Conservation (phyloP, 2,888 invertebrate species). For the Amblyjoppa proteus region DNA sequence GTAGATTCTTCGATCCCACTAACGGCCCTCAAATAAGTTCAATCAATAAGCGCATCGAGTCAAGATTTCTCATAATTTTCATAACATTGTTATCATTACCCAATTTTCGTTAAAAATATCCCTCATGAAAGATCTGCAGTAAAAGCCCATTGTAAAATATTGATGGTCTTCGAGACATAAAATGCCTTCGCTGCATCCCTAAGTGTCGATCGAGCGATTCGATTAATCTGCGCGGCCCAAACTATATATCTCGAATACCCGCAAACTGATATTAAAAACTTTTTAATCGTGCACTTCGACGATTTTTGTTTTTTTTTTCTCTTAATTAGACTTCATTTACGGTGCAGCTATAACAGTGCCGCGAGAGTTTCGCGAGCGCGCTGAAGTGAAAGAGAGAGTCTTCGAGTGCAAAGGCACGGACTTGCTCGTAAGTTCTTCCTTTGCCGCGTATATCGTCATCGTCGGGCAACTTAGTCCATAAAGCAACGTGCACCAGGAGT, state of each 20-base stretch:
- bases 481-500: conserved; percentile 66
- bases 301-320: neutral
- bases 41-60: too few species aligned
- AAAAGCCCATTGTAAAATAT: too few species aligned
- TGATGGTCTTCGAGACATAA: too few species aligned
- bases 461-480: conserved; percentile 71
- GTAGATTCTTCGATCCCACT: neutral
- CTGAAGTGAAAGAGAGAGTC: neutral
- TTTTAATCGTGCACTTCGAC: conserved; percentile 12
- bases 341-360: neutral
- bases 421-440: conserved; percentile 57
- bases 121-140: too few species aligned
- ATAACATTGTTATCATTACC: too few species aligned
- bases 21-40: neutral
- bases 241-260: neutral
- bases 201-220: neutral
- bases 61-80: too few species aligned
- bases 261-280: conserved; percentile 3
- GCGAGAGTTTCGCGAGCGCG: neutral
- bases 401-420: conserved; percentile 50
- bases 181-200: neutral
- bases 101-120: too few species aligned
- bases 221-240: neutral
- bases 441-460: conserved; percentile 67
- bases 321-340: conserved; percentile 26